A percentile compares a stretch with the other conserved stretches of the same genome.
Evolutionary conservation across 2,888 invertebrate genomes (phyloP).

Genomic region (Apomyelois bistriatella): DNA sequence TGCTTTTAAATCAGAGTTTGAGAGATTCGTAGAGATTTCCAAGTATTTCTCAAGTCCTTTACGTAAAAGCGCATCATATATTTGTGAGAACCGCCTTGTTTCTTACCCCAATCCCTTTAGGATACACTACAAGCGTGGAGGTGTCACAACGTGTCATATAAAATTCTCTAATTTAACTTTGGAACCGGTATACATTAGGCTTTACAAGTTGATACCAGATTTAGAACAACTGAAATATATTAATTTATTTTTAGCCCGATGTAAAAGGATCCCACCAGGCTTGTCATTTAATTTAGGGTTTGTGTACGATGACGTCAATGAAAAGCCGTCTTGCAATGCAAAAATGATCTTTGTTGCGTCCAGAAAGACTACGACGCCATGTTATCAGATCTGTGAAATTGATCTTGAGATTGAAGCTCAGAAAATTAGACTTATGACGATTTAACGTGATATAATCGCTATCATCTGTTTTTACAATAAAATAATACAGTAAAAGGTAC

Average conservation of each 20-base stretch:
- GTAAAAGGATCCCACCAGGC: conserved; percentile 63
- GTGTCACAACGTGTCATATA: conserved; percentile 50
- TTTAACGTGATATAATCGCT: conserved; percentile 11
- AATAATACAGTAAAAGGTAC: no score
- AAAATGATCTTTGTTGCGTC: conserved; percentile 67
- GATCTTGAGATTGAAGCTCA: conserved; percentile 49
- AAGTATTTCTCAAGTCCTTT: conserved; percentile 67
- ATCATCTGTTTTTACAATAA: background rate
- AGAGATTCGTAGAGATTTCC: conserved; percentile 65
- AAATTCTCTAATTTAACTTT: conserved; percentile 60
- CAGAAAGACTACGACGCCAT: conserved; percentile 61
- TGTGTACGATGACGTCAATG: conserved; percentile 61
- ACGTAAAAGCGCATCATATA: conserved; percentile 61
- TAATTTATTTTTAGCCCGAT: conserved; percentile 53
- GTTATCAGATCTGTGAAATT: conserved; percentile 70
- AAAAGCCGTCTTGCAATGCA: conserved; percentile 44
- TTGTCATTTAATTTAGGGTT: conserved; percentile 58
- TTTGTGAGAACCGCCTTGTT: conserved; percentile 57
- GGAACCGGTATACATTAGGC: conserved; percentile 61
- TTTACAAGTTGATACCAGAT: conserved; percentile 60
- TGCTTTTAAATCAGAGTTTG: conserved; percentile 50
- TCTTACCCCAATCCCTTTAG: conserved; percentile 54
- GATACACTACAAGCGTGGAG: conserved; percentile 57
- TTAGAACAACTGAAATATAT: conserved; percentile 62
- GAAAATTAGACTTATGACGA: conserved; percentile 36